Conservation (phyloP, 1,140 invertebrate genomes). For the Dendroctonus valens region DNA sequence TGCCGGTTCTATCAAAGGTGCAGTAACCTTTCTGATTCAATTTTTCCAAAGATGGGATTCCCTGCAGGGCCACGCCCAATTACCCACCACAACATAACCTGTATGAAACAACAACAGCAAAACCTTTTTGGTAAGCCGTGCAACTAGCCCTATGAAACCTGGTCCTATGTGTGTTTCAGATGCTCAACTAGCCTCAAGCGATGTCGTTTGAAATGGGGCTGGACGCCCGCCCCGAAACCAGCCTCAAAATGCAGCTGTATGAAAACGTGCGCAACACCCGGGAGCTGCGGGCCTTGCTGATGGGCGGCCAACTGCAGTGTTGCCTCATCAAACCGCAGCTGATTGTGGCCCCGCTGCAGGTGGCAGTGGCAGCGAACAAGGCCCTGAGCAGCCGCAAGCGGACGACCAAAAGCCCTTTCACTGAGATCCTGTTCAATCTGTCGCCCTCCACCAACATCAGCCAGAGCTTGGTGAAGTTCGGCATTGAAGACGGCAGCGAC, state of each 20-base stretch:
- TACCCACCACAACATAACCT: background rate
- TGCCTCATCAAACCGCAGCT: slow-evolving; percentile 62
- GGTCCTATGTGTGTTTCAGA: no score
- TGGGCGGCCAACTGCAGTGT: slow-evolving; percentile 58
- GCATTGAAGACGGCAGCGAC: slow-evolving; percentile 57
- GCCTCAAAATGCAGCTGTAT: slow-evolving; percentile 57
- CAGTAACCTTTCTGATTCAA: no score
- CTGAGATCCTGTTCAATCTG: slow-evolving; percentile 69
- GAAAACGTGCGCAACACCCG: slow-evolving; percentile 60
- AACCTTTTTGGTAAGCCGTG: background rate
- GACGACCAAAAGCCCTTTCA: slow-evolving; percentile 62
- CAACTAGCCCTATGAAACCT: no score
- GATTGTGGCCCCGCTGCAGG: slow-evolving; percentile 65
- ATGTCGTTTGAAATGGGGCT: slow-evolving; percentile 42
- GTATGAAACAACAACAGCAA: background rate
- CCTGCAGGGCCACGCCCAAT: no score
- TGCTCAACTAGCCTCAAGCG: background rate
- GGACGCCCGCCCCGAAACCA: slow-evolving; percentile 53
- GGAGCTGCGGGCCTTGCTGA: slow-evolving; percentile 56
- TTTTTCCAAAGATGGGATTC: no score
- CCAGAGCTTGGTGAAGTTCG: slow-evolving; percentile 64
- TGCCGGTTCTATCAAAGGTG: no score
- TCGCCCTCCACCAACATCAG: slow-evolving; percentile 68
- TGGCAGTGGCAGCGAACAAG: slow-evolving; percentile 66
- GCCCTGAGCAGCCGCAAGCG: slow-evolving; percentile 59